Evolutionary conservation across 2,113 vertebrate genomes (phyloP).

Genomic region (Prietella phreatophila): DNA sequence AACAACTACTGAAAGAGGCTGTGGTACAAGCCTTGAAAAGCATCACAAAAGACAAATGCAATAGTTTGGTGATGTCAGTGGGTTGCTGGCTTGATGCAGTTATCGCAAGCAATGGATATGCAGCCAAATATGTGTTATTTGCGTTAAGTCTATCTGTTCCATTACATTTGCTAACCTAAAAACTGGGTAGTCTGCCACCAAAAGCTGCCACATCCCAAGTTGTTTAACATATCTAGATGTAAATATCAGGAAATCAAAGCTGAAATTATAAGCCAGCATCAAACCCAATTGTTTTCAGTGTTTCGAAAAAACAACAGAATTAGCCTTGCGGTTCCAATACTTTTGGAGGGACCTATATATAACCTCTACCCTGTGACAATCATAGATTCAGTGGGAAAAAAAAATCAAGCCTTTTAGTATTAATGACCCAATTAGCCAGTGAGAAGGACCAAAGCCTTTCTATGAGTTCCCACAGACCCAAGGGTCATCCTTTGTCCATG

Average conservation of each 20-base stretch:
- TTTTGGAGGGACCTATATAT: too few relatives aligned
- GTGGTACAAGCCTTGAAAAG: background rate
- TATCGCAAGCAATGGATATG: background rate
- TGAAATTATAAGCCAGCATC: too few relatives aligned
- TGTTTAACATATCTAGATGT: too few relatives aligned
- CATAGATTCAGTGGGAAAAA: background rate
- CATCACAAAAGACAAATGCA: background rate
- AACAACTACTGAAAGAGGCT: background rate
- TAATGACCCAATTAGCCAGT: constrained; percentile 19
- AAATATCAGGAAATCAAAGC: too few relatives aligned
- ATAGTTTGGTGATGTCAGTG: too few relatives aligned
- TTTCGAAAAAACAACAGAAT: background rate
- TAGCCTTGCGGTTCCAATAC: too few relatives aligned
- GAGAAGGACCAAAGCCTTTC: constrained; percentile 18
- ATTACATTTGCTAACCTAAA: background rate
- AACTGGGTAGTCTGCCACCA: background rate
- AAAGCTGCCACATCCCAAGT: background rate
- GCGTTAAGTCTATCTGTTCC: background rate
- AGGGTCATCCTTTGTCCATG: constrained; percentile 65
- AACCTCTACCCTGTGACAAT: background rate
- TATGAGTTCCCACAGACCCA: constrained; percentile 58
- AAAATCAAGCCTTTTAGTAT: constrained; percentile 6
- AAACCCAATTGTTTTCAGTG: too few relatives aligned
- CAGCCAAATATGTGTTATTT: background rate
- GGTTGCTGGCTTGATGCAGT: background rate